Conservation (phyloP, 2,888 invertebrate species). For the Plebejus argus region DNA sequence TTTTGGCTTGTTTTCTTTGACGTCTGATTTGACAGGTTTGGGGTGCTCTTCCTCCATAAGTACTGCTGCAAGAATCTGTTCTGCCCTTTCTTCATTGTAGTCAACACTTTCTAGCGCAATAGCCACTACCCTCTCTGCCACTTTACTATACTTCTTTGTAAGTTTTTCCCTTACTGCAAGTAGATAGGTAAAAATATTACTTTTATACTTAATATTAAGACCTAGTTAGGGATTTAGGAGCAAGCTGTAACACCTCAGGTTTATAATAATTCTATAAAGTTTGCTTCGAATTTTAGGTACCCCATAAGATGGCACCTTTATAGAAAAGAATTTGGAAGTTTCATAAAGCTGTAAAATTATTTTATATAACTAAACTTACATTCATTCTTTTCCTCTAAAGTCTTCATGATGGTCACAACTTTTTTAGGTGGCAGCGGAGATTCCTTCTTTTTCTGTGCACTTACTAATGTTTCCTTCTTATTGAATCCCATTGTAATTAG, state of each 20-base stretch:
- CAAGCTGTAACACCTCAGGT: background rate
- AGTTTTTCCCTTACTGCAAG: slow-evolving; percentile 84
- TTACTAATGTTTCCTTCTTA: slow-evolving; percentile 84
- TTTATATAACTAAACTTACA: slow-evolving; percentile 70
- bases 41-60: slow-evolving; percentile 82
- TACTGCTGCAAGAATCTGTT: slow-evolving; percentile 88
- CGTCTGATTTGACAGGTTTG: slow-evolving; percentile 48
- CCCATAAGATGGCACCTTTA: too few species aligned
- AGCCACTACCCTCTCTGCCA: slow-evolving; percentile 89
- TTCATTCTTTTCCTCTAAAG: slow-evolving; percentile 84
- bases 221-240: background rate
- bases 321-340: background rate
- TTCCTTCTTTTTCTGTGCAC: slow-evolving; percentile 55
- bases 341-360: background rate
- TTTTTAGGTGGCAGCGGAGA: slow-evolving; percentile 66
- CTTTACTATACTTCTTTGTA: slow-evolving; percentile 86
- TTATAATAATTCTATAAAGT: too few species aligned
- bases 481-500: slow-evolving; percentile 90
- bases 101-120: slow-evolving; percentile 94
- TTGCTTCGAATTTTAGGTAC: background rate
- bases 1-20: slow-evolving; percentile 50
- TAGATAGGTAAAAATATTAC: background rate
- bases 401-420: slow-evolving; percentile 83
- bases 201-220: too few species aligned
- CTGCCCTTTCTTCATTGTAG: slow-evolving; percentile 90